A percentile compares a stretch with the other conserved stretches of the same genome.
These are phyloP conservation scores for Amniataba percoides DNA, from an alignment of 2,797 vertebrate species.

Conservation along the genomic window DNA sequence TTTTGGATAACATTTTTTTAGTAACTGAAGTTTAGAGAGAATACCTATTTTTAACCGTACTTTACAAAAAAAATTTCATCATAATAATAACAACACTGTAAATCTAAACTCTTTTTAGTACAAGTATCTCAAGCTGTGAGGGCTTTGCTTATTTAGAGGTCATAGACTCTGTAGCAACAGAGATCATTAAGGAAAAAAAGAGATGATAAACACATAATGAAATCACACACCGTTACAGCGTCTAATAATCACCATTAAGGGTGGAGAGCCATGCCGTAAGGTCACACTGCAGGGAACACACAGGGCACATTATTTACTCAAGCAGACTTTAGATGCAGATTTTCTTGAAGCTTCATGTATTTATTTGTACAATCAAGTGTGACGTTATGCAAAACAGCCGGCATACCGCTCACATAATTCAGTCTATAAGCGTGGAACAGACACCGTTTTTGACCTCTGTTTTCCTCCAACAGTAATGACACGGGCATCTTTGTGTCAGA, in stretches of 20 bases:
- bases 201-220: conserved; percentile 27
- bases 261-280: background rate
- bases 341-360: conserved; percentile 32
- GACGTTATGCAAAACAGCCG: conserved; percentile 50
- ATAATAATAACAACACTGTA: background rate
- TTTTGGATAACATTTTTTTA: background rate
- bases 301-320: background rate
- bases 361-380: conserved; percentile 53
- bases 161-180: background rate
- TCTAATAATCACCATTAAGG: conserved; percentile 27
- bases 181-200: conserved; percentile 1
- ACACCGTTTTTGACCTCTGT: conserved; percentile 63
- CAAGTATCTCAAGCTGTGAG: background rate
- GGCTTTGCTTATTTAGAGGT: conserved; percentile 11
- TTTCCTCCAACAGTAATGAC: conserved; percentile 88
- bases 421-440: conserved; percentile 27
- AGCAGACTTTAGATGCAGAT: conserved; percentile 12
- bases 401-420: conserved; percentile 41
- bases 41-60: background rate
- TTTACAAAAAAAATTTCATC: too few relatives aligned
- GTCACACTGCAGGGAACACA: conserved; percentile 17
- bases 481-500: conserved; percentile 97
- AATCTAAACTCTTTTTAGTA: background rate
- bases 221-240: conserved; percentile 20
- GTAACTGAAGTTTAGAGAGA: background rate